Evolutionary conservation across 2,113 vertebrate species (phyloP).

Genomic region (Accipiter virgatus): DNA sequence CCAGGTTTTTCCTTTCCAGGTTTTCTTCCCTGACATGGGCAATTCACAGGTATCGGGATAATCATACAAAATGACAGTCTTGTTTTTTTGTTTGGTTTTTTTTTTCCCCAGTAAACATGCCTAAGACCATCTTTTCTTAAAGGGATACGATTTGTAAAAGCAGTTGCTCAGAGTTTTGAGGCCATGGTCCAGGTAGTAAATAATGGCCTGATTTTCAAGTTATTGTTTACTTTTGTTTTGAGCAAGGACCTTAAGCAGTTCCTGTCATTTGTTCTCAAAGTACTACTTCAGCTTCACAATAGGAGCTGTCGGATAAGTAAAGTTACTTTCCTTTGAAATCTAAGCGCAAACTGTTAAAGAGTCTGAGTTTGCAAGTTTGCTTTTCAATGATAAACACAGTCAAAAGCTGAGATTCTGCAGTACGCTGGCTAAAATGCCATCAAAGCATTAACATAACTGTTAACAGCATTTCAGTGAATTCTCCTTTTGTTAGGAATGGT

Average conservation of each 20-base stretch:
- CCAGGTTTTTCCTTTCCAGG: too few species aligned
- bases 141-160: not conserved
- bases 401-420: not conserved
- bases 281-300: not conserved
- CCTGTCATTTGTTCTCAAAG: not conserved
- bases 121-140: not conserved
- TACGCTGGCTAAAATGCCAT: not conserved
- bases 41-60: not conserved
- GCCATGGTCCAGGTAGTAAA: not conserved
- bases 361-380: not conserved
- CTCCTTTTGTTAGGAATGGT: not conserved
- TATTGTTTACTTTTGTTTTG: not conserved
- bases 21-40: not conserved
- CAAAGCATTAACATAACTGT: not conserved
- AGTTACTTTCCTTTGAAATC: not conserved
- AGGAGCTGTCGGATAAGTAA: not conserved
- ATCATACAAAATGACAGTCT: not conserved
- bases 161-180: not conserved
- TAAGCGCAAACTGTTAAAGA: not conserved
- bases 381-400: not conserved
- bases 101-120: not conserved
- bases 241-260: not conserved
- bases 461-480: not conserved
- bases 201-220: not conserved
- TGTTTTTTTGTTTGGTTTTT: not conserved